Evolutionary conservation across 2,888 invertebrate genomes (phyloP), one percentile per base, ranked within the genome.

Genomic region (Galerucella calmariensis): DNA sequence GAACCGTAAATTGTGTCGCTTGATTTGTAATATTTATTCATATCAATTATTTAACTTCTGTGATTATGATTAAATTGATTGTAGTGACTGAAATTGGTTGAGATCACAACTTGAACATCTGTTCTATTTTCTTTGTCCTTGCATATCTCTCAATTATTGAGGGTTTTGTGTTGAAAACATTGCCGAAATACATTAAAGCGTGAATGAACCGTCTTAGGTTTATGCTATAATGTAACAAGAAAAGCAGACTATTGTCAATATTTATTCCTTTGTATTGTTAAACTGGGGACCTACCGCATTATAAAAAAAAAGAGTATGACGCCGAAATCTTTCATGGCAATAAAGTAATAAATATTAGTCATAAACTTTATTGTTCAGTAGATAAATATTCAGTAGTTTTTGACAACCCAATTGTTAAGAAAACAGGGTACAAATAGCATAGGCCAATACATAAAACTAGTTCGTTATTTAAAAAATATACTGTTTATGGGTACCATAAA

Each of bases 321-420:
- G 62, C 41, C 41, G 14, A 62, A 56, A 56, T 62, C 14, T 35
- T n/a, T 35, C 41, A 62, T 35, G 62, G 35, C 41, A 62, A 62
- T 62, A 62, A 62, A 62, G 62, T 16, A 62, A 62, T 62, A 62
- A 62, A 62, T 62, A 35, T 62, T 41, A 62, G 62, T 62, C 62
- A 62, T 8, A 62, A 62, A 62, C 12, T 14, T 41, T 62, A 62
- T 62, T 62, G 62, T 62, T 62, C 11, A 16, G 35, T n/a, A n/a
- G 35, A 62, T 10, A 27, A 62, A 62, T 41, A 62, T 14, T 41
- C 41, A 41, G 61, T 61, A 61, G 61, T 61, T 61, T n/a, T n/a
- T 8, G 61, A 61, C 27, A 61, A 62, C 8, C n/a, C n/a, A 61
- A 62, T 62, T 62, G 62, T 41, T 41, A 20, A 16, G 9, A 62